These are phyloP conservation scores for Melanargia galathea DNA, from an alignment of 2,888 invertebrate species.

Conservation along the genomic window DNA sequence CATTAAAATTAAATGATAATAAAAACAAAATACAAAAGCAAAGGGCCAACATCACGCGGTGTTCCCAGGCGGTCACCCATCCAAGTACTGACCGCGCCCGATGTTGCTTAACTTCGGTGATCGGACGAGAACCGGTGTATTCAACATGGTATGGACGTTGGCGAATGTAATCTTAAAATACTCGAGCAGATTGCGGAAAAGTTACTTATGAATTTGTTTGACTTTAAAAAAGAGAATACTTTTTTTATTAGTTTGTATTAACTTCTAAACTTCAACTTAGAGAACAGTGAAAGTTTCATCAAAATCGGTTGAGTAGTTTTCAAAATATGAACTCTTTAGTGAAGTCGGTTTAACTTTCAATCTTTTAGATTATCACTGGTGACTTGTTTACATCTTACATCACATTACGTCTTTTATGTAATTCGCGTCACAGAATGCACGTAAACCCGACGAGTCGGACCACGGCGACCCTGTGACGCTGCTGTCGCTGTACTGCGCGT, in stretches of 20 bases:
- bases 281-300: too few relatives aligned
- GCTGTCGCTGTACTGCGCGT: conserved; percentile 92
- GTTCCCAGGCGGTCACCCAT: conserved; percentile 60
- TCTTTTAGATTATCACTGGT: too few relatives aligned
- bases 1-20: not conserved
- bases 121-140: conserved; percentile 59
- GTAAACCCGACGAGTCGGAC: conserved; percentile 92
- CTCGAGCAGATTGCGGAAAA: not conserved
- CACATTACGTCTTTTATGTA: too few relatives aligned
- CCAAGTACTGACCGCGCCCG: conserved; percentile 61
- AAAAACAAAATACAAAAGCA: conserved; percentile 28
- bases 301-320: too few relatives aligned
- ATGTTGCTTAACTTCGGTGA: conserved; percentile 60
- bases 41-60: conserved; percentile 41
- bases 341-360: too few relatives aligned
- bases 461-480: conserved; percentile 98
- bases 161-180: conserved; percentile 25
- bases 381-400: too few relatives aligned
- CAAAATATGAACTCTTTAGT: too few relatives aligned
- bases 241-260: too few relatives aligned
- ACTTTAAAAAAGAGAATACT: too few relatives aligned
- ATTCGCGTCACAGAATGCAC: conserved; percentile 84
- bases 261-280: too few relatives aligned
- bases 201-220: too few relatives aligned
- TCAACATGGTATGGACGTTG: conserved; percentile 58